Evolutionary conservation across 2,113 vertebrate genomes (phyloP).

Genomic region (Grus americana): DNA sequence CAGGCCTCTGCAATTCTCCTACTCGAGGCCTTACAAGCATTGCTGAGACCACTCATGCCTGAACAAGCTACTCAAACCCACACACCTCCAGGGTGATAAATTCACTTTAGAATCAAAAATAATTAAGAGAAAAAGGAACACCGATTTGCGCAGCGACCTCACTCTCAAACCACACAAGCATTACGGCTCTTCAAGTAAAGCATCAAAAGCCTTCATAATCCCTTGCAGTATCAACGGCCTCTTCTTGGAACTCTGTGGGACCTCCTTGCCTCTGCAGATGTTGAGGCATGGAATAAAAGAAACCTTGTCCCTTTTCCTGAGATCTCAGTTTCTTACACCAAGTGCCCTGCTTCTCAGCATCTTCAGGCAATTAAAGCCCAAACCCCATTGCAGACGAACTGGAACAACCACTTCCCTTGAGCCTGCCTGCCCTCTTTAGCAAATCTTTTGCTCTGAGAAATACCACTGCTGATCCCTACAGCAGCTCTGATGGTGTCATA

Average conservation of each 20-base stretch:
- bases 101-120: neutral
- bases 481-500: neutral
- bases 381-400: neutral
- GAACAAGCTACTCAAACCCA: neutral
- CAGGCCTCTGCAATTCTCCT: neutral
- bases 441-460: neutral
- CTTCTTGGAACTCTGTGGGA: neutral
- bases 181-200: neutral
- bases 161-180: neutral
- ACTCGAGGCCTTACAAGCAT: neutral
- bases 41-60: neutral
- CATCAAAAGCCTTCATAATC: neutral
- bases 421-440: neutral
- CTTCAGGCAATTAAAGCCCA: neutral
- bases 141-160: accelerated
- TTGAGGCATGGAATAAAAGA: neutral
- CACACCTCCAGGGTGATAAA: neutral
- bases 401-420: neutral
- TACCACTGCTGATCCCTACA: neutral
- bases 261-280: neutral
- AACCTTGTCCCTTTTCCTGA: neutral
- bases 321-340: neutral
- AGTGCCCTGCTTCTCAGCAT: neutral
- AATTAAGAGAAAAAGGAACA: neutral
- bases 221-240: neutral